Evolutionary conservation across 2,113 vertebrate genomes (phyloP).

Genomic region (Semnornis frantzii): DNA sequence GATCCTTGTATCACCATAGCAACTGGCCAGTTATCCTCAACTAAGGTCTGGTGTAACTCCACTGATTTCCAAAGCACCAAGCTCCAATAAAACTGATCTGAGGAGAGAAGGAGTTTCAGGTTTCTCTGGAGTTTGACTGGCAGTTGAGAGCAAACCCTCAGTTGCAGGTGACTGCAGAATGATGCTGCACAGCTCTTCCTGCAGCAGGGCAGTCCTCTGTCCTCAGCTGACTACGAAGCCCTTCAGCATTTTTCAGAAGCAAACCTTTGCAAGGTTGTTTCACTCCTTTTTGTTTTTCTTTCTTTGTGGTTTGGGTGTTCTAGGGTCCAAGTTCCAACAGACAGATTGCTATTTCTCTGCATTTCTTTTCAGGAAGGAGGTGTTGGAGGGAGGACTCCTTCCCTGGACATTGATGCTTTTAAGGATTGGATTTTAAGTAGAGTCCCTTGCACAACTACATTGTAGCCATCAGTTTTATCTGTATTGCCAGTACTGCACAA

Average conservation of each 20-base stretch:
- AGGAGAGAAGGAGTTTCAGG: accelerated
- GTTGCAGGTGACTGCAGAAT: neutral
- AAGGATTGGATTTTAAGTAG: neutral
- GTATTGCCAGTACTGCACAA: neutral
- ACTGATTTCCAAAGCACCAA: neutral
- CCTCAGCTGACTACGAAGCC: neutral
- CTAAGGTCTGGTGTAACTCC: neutral
- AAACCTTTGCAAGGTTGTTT: neutral
- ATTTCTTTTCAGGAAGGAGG: neutral
- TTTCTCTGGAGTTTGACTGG: neutral
- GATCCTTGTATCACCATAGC: neutral
- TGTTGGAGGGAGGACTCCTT: neutral
- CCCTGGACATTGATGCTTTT: neutral
- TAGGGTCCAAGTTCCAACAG: neutral
- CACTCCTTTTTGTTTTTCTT: neutral
- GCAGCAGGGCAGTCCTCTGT: neutral
- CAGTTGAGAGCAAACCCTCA: neutral
- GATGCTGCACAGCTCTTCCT: neutral
- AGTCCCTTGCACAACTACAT: neutral
- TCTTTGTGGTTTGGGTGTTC: neutral
- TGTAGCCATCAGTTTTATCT: neutral
- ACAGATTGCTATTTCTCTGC: neutral
- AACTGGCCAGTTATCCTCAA: neutral
- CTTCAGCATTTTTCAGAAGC: neutral
- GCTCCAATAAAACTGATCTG: neutral